Base-by-base conservation (phyloP, 2,888 invertebrate species). In the Aphidius colemani region DNA sequence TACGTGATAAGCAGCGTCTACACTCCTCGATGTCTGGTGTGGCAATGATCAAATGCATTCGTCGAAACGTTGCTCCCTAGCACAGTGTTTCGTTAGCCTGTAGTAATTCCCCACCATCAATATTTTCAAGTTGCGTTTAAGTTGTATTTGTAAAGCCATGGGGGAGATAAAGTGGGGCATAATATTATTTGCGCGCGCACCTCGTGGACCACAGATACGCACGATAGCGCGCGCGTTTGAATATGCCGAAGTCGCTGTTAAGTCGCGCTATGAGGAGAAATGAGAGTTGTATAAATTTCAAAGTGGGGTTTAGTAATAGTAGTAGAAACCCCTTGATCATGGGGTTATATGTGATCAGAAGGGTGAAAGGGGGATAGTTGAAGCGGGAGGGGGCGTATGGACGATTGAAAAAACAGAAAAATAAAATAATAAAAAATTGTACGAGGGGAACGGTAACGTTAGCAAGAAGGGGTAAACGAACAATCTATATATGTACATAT, bases 1-100 rank as follows among this genome's bases (percentile, higher is more conserved):
- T 72, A 75, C 69, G 69, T 71, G 76, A 75, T 75, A 74, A 72
- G 77, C 74, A 75, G 72, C 79, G 80, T 80, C 80, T 77, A 73
- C 69, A 75, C 81, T 79, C 77, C 79, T 78, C 81, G 81, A 80
- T 77, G 74, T 81, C 78, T 78, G 76, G 74, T 74, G 77, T 76
- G 75, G 78, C 78, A 81, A 81, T 82, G 81, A 78, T 79, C 77
- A 74, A 72, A 74, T 74, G 74, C 74, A 74, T 74, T 74, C 74
- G 69, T 70, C 72, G 30, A 71, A 70, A 74, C 74, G 66, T 75
- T 75, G 74, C 68, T 73, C 74, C 72, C 74, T 74, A 72, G n/a
- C n/a, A n/a, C n/a, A n/a, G n/a, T n/a, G n/a, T n/a, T n/a, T n/a
- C n/a, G n/a, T n/a, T n/a, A n/a, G 72, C 70, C 71, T 73, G 67